Base-by-base conservation (phyloP, 2,888 invertebrate species). In the Pristionchus japonicus region DNA sequence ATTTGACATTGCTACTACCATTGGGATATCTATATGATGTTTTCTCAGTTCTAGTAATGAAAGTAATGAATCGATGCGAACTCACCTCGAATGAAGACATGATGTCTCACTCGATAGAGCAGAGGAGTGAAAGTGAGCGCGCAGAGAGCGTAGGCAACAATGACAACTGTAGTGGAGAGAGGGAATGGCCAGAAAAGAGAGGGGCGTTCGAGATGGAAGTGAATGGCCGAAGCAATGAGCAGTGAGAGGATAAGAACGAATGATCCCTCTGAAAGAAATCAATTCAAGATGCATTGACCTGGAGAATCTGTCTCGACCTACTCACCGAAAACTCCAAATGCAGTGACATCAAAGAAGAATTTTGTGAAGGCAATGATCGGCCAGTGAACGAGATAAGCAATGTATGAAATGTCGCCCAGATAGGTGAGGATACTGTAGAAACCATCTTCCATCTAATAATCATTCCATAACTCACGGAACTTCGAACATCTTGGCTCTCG, bases 371-470 rank as follows among this genome's bases (percentile, higher is more conserved):
- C 77, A 20, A 77, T 77, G 23, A 77, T 77, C 27, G 77, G 77
- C 77, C 77, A 77, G 47, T 77, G 77, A 7, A 77, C 77, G n/a
- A 77, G 77, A n/a, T 77, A 77, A 0, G 77, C 77, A 27, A 77
- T 43, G 47, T 77, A 77, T 7, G 77, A 77, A 34, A 77, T 77
- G 20, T 77, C 77, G 0, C 77, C 77, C n/a, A 77, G 77, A 20
- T 40, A 77, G 43, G 77, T 77, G 13, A 77, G 77, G 27, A 77
- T 77, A 11, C 77, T 77, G 40, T 13, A 77, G 20, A 43, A 23
- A 3, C n/a, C 27, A 27, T 20, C 1, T 4, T 7, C 15, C 0
- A 20, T 20, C 1, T 31, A 23, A 20, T 11, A 6, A 74, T 23
- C 64, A 4, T 2, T 15, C 15, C 7, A 20, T 74, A 20, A 74